Conservation (phyloP, 2,888 invertebrate genomes). For the Pseudococcus jackbeardsleyi region DNA sequence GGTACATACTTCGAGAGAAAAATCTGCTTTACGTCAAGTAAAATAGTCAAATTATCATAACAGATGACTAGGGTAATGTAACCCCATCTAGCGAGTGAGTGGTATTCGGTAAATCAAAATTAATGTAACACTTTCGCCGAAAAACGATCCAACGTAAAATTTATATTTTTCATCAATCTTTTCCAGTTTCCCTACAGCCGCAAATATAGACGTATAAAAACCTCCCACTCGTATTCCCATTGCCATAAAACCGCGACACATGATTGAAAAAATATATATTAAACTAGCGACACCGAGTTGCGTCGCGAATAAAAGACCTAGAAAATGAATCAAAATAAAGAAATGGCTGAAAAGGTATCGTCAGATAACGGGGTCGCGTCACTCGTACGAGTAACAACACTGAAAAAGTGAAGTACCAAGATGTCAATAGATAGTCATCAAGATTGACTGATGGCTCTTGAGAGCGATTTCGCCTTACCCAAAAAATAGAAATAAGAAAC, state of each 20-base stretch:
- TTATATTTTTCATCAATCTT: slow-evolving; percentile 37
- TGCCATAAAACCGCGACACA: neutral
- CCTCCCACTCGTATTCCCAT: neutral
- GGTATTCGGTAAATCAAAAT: slow-evolving; percentile 28
- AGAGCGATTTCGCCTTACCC: slow-evolving; percentile 33
- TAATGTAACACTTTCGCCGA: neutral
- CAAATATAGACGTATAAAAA: neutral
- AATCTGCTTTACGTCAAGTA: neutral
- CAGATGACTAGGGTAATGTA: neutral
- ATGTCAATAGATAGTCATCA: slow-evolving; percentile 55
- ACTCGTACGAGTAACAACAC: neutral
- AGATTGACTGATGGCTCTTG: slow-evolving; percentile 50
- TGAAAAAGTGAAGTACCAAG: slow-evolving; percentile 25
- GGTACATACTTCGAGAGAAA: neutral
- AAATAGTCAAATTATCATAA: slow-evolving; percentile 1
- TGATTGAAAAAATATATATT: slow-evolving; percentile 4
- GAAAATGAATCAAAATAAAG: slow-evolving; percentile 29
- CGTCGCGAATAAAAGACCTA: neutral
- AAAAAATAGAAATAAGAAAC: slow-evolving; percentile 44
- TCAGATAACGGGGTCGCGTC: neutral
- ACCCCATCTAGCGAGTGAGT: neutral
- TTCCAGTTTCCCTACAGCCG: neutral
- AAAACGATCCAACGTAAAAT: neutral
- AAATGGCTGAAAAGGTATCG: neutral
- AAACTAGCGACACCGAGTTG: neutral